Percentiles rank a stretch among this genome's conserved stretches.
Evolutionary conservation across 2,113 vertebrate genomes (phyloP).

Genomic region (Thamnophis sirtalis): DNA sequence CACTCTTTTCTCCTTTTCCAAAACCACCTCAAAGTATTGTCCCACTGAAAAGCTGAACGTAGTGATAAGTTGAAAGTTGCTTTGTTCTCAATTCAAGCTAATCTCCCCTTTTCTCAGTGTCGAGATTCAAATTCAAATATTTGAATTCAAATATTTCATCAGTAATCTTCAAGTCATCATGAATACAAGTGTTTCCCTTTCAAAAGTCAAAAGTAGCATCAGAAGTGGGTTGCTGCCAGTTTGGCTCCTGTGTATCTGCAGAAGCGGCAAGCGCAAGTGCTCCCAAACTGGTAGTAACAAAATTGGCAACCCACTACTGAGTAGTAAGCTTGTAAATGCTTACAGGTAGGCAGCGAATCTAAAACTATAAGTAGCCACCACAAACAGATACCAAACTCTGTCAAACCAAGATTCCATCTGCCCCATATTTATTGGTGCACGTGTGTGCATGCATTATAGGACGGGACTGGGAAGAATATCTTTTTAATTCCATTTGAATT

Average conservation of each 20-base stretch:
- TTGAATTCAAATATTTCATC: not conserved
- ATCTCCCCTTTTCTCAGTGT: not conserved
- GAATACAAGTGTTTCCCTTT: not conserved
- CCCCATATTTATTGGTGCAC: not conserved
- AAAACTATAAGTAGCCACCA: not conserved
- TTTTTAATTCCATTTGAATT: not conserved
- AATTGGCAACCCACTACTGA: not conserved
- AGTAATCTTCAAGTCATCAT: not conserved
- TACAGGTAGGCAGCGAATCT: not conserved
- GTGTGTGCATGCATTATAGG: not conserved
- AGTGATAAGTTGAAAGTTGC: not conserved
- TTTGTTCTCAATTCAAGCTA: not conserved
- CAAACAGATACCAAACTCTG: not conserved
- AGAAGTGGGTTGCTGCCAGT: too few species aligned
- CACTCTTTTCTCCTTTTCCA: not conserved
- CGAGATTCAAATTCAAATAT: too few species aligned
- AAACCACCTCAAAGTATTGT: not conserved
- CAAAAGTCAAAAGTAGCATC: not conserved
- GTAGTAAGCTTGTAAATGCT: not conserved
- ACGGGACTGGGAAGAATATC: not conserved
- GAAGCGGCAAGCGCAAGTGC: too few species aligned
- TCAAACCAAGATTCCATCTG: not conserved
- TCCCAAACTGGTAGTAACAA: too few species aligned
- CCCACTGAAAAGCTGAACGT: not conserved
- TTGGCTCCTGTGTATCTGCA: too few species aligned